Evolutionary conservation across 2,888 invertebrate genomes (phyloP).

Genomic region (Amphipyra tragopoginis): DNA sequence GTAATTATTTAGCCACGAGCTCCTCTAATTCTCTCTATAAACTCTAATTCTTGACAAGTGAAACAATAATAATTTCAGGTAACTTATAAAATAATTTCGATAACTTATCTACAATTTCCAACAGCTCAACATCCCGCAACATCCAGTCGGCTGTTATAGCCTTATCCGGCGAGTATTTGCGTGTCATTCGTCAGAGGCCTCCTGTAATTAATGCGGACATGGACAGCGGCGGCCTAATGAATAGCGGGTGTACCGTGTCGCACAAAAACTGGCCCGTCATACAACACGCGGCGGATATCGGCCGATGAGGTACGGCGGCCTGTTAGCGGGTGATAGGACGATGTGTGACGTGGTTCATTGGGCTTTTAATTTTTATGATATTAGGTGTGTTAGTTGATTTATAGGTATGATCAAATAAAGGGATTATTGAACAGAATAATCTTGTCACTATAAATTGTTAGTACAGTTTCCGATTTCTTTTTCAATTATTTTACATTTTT

Average conservation of each 20-base stretch:
- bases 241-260: slow-evolving; percentile 82
- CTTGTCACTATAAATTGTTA: too few species aligned
- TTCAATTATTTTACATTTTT: too few species aligned
- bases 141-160: slow-evolving; percentile 43
- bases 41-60: too few species aligned
- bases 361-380: slow-evolving; percentile 11
- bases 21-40: too few species aligned
- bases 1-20: too few species aligned
- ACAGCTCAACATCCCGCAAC: slow-evolving; percentile 31
- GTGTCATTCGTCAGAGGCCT: slow-evolving; percentile 77
- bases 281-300: slow-evolving; percentile 70
- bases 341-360: neutral
- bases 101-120: slow-evolving; percentile 21
- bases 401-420: too few species aligned
- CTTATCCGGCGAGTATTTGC: slow-evolving; percentile 65
- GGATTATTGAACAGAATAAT: too few species aligned
- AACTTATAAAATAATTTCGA: slow-evolving; percentile 2
- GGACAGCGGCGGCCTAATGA: slow-evolving; percentile 82
- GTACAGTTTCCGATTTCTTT: neutral
- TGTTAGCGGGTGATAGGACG: slow-evolving; percentile 43
- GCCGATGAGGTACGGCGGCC: slow-evolving; percentile 39
- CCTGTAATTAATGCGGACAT: slow-evolving; percentile 86
- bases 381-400: too few species aligned
- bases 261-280: slow-evolving; percentile 84
- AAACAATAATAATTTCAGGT: too few species aligned